Evolutionary conservation across 2,113 vertebrate genomes (phyloP).

Genomic region (Hydrochoerus hydrochaeris): DNA sequence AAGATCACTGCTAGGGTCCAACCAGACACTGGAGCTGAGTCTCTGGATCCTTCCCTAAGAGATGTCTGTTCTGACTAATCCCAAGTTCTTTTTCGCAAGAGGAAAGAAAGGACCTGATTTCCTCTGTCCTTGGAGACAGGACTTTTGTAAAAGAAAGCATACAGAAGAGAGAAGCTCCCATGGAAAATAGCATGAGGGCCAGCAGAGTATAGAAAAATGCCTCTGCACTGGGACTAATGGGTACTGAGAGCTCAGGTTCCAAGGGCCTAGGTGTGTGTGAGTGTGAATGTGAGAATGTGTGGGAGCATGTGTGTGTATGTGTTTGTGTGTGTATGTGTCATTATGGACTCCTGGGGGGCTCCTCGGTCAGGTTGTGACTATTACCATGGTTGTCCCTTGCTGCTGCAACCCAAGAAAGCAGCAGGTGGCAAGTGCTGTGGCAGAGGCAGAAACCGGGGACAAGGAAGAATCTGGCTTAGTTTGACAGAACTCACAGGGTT

Average conservation of each 20-base stretch:
- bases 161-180: not conserved
- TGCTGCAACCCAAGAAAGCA: not conserved
- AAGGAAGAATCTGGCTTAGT: conserved; percentile 10
- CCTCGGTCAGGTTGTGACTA: not conserved
- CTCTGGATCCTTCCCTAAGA: not conserved
- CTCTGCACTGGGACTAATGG: not conserved
- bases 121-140: not conserved
- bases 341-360: not conserved
- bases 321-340: not conserved
- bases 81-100: not conserved
- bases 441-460: not conserved
- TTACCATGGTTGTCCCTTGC: not conserved
- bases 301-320: too few species aligned
- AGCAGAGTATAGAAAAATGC: not conserved
- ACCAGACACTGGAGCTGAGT: not conserved
- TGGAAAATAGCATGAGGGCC: not conserved
- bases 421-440: not conserved
- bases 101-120: not conserved
- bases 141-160: not conserved
- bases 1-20: not conserved
- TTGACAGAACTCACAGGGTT: conserved; percentile 52
- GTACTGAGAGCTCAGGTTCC: not conserved
- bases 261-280: not conserved
- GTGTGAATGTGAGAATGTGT: not conserved
- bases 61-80: conserved; percentile 15